Evolutionary conservation across 2,888 invertebrate species (phyloP).

Genomic region (Gnatocerus cornutus): DNA sequence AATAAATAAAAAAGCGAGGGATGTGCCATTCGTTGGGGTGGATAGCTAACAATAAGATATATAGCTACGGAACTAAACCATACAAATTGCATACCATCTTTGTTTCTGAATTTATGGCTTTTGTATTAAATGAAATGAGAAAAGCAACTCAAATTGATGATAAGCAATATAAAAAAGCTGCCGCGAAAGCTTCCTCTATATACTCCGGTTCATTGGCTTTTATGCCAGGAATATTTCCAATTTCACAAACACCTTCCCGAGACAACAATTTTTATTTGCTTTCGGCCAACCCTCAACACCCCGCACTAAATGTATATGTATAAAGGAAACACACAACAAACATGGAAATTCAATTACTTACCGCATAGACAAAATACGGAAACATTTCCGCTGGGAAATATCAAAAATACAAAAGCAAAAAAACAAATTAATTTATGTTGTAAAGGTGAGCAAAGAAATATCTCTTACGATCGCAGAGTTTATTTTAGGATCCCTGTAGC

Average conservation of each 20-base stretch:
- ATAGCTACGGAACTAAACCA: constrained; percentile 57
- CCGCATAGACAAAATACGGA: constrained; percentile 14
- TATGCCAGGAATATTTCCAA: constrained; percentile 45
- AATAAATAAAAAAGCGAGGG: constrained; percentile 26
- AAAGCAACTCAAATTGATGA: constrained; percentile 49
- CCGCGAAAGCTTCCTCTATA: constrained; percentile 36
- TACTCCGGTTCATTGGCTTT: constrained; percentile 47
- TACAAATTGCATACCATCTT: constrained; percentile 60
- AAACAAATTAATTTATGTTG: not conserved
- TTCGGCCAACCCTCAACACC: constrained; percentile 14
- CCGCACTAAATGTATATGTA: not conserved
- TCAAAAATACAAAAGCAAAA: not conserved
- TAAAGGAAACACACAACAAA: constrained; percentile 7
- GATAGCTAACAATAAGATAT: constrained; percentile 55
- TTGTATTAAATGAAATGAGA: constrained; percentile 51
- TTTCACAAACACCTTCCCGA: constrained; percentile 44
- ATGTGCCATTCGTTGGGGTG: constrained; percentile 15
- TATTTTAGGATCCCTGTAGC: not conserved
- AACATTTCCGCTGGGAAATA: constrained; percentile 5
- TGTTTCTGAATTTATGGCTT: constrained; percentile 60
- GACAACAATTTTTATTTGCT: constrained; percentile 41
- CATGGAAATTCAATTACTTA: constrained; percentile 25
- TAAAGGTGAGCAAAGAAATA: not conserved
- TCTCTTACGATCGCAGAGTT: not conserved
- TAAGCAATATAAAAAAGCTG: constrained; percentile 49